Conservation (phyloP, 92 coral and sea anemone genomes). For the Zoanthus sansibaricus region DNA sequence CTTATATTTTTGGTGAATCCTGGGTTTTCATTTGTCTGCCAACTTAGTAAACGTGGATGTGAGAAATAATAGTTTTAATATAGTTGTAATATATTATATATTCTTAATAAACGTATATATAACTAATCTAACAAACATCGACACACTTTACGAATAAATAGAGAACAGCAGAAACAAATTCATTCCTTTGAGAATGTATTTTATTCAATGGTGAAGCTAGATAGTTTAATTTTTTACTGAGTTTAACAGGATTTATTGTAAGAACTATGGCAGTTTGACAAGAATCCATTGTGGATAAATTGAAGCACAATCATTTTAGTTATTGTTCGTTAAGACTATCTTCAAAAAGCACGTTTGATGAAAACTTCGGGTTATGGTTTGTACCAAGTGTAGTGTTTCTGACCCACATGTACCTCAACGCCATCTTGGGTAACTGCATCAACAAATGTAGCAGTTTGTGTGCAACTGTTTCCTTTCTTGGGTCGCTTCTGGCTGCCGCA, state of each 20-base stretch:
- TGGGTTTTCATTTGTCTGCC: too few relatives aligned
- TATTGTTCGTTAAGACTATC: not conserved
- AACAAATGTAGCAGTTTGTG: slow-evolving; percentile 25
- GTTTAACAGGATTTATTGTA: not conserved
- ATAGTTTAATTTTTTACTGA: not conserved
- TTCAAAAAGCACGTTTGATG: not conserved
- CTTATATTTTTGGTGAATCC: too few relatives aligned
- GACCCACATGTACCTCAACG: slow-evolving; percentile 39
- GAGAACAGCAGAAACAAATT: not conserved
- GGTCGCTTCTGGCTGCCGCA: not conserved
- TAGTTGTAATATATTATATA: too few relatives aligned
- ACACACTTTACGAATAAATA: too few relatives aligned
- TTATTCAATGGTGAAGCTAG: not conserved
- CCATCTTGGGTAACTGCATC: slow-evolving; percentile 37
- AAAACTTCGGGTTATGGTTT: not conserved
- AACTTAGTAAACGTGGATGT: too few relatives aligned
- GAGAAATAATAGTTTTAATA: too few relatives aligned
- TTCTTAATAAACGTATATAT: too few relatives aligned
- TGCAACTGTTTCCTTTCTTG: not conserved
- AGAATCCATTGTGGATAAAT: slow-evolving; percentile 32
- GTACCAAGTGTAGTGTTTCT: slow-evolving; percentile 21
- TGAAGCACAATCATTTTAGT: not conserved
- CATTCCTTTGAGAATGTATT: not conserved
- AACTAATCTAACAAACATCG: too few relatives aligned
- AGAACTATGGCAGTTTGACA: not conserved